Percentiles rank a stretch among this genome's conserved stretches.
Conservation (phyloP, 2,797 vertebrate genomes). For the Zalophus californianus region DNA sequence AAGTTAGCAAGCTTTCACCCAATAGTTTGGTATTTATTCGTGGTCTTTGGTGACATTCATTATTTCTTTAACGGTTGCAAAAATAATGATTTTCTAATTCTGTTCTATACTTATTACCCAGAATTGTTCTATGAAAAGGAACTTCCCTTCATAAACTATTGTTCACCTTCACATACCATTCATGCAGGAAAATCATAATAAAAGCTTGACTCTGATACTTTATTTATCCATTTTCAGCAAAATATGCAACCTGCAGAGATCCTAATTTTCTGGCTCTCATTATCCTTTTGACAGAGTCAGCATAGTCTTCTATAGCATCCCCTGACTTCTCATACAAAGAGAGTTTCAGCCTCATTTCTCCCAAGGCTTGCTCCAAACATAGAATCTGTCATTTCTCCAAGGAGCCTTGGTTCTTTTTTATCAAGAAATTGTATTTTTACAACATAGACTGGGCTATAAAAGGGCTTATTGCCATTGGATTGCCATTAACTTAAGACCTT, state of each 20-base stretch:
- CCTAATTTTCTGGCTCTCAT: not conserved
- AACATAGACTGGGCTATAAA: not conserved
- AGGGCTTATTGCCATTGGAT: not conserved
- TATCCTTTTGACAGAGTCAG: not conserved
- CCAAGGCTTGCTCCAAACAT: not conserved
- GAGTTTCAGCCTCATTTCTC: not conserved
- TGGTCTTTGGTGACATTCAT: not conserved
- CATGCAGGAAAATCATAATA: not conserved
- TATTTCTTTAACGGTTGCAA: not conserved
- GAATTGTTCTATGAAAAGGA: not conserved
- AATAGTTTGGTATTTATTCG: conserved; percentile 40
- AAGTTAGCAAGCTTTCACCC: not conserved
- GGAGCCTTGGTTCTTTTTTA: conserved; percentile 26
- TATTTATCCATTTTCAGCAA: not conserved
- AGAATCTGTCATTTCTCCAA: not conserved
- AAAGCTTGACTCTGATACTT: conserved; percentile 7
- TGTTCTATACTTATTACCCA: not conserved
- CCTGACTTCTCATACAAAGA: not conserved
- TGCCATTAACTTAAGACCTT: not conserved
- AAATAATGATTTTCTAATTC: conserved; percentile 16
- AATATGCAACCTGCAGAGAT: not conserved
- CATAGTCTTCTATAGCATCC: not conserved
- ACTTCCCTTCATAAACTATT: not conserved
- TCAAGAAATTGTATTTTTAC: conserved; percentile 11
- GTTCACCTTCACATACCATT: not conserved